Evolutionary conservation across 2,888 invertebrate genomes (phyloP).

Genomic region (Drosophila aldrichi): DNA sequence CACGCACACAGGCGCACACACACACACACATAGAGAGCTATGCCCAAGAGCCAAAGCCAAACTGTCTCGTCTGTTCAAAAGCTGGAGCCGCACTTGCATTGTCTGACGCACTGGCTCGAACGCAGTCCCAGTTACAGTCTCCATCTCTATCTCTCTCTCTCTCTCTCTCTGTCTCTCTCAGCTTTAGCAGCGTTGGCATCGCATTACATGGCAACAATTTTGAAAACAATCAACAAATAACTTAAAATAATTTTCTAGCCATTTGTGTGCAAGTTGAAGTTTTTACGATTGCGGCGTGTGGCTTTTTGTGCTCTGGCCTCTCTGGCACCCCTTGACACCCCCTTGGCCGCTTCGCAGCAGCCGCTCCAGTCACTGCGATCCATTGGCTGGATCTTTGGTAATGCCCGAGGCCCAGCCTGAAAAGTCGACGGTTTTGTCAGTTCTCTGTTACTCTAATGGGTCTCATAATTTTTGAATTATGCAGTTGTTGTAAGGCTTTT

Average conservation of each 20-base stretch:
- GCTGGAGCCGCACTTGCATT: conserved; percentile 55
- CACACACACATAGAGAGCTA: conserved; percentile 34
- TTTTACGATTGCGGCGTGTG: conserved; percentile 69
- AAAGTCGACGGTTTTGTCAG: conserved; percentile 60
- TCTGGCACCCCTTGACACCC: background rate
- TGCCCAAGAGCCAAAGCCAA: conserved; percentile 45
- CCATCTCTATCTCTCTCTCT: conserved; percentile 1
- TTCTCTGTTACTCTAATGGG: conserved; percentile 65
- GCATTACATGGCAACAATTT: conserved; percentile 73
- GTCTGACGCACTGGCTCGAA: conserved; percentile 55
- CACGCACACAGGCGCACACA: conserved; percentile 26
- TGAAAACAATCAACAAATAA: conserved; percentile 74
- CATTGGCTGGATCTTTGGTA: conserved; percentile 56
- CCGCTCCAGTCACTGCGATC: conserved; percentile 20
- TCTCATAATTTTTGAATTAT: conserved; percentile 75
- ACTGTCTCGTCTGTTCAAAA: conserved; percentile 60
- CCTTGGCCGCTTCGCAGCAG: background rate
- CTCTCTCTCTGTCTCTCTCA: background rate
- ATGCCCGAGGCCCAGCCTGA: conserved; percentile 45
- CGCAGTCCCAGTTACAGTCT: conserved; percentile 1
- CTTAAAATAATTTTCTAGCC: conserved; percentile 73
- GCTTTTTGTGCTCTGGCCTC: conserved; percentile 36
- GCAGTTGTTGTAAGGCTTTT: conserved; percentile 58
- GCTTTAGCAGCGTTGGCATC: conserved; percentile 48
- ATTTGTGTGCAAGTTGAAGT: conserved; percentile 71